Conservation (phyloP, 2,797 vertebrate species). For the Centroberyx gerrardi region DNA sequence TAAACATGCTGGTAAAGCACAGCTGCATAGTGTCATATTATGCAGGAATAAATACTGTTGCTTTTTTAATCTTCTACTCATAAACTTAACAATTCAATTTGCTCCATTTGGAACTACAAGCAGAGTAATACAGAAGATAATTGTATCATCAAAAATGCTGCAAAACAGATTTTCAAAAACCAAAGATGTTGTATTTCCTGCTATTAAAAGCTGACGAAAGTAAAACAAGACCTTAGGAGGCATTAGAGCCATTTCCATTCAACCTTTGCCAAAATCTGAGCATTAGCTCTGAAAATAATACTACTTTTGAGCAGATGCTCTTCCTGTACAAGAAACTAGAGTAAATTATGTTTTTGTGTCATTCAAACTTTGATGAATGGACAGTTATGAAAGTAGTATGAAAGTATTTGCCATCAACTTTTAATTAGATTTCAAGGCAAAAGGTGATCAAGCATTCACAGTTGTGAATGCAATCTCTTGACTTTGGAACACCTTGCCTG, state of each 20-base stretch:
- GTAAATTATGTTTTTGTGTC: neutral
- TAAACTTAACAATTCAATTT: constrained; percentile 35
- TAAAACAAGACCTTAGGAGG: constrained; percentile 22
- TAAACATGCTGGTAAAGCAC: too few species aligned
- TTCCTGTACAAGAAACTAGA: neutral
- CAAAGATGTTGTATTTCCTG: constrained; percentile 22
- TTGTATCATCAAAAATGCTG: constrained; percentile 5
- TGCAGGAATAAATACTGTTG: neutral
- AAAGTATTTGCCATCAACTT: too few species aligned
- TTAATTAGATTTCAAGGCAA: too few species aligned
- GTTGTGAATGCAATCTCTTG: too few species aligned
- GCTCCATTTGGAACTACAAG: constrained; percentile 1
- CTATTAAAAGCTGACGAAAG: constrained; percentile 33
- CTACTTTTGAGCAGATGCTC: neutral
- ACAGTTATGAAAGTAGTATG: too few species aligned
- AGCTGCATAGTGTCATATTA: neutral
- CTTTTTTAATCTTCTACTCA: constrained; percentile 12
- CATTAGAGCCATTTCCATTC: constrained; percentile 9
- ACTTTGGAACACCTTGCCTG: too few species aligned
- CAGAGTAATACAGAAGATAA: constrained; percentile 15
- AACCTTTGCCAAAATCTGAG: neutral
- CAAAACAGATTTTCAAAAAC: constrained; percentile 40
- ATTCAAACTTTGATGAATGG: too few species aligned
- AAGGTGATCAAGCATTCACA: too few species aligned
- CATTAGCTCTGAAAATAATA: neutral